phyloP scores from a whole-genome alignment of 2,888 invertebrate species.

The Aphidius colemani region DNA sequence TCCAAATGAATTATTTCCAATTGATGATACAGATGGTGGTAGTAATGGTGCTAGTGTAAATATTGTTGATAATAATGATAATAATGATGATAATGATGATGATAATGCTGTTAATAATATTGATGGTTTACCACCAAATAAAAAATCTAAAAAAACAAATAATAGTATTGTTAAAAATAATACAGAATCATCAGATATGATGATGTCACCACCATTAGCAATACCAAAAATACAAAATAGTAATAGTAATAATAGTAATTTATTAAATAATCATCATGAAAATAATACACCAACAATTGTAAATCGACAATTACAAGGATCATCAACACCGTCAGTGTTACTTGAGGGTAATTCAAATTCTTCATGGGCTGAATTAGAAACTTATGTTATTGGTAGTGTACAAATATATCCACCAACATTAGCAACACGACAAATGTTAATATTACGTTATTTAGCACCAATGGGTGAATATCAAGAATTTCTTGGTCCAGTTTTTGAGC shows the following conservation, averaged over 20 bases:
- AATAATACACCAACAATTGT: constrained; percentile 18
- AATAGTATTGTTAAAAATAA: constrained; percentile 41
- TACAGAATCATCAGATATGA: constrained; percentile 50
- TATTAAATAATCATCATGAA: too few species aligned
- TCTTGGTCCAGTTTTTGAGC: constrained; percentile 90
- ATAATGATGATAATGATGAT: constrained; percentile 44
- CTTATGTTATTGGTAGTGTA: constrained; percentile 85
- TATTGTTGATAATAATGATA: constrained; percentile 44
- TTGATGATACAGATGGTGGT: constrained; percentile 44
- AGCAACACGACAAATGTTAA: constrained; percentile 89
- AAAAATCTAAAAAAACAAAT: constrained; percentile 45
- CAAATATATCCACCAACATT: constrained; percentile 88
- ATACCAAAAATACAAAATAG: constrained; percentile 44
- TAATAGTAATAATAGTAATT: constrained; percentile 1
- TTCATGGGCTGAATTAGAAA: constrained; percentile 90
- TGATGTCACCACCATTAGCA: constrained; percentile 58
- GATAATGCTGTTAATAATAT: constrained; percentile 25
- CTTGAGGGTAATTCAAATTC: constrained; percentile 67
- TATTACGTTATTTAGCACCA: constrained; percentile 91
- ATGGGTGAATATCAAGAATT: constrained; percentile 99
- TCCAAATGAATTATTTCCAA: constrained; percentile 36
- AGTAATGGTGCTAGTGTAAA: constrained; percentile 34
- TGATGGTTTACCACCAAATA: constrained; percentile 45
- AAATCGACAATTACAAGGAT: constrained; percentile 30
- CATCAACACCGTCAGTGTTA: constrained; percentile 34